Conservation (phyloP, 2,113 vertebrate genomes). For the Tympanuchus pallidicinctus region DNA sequence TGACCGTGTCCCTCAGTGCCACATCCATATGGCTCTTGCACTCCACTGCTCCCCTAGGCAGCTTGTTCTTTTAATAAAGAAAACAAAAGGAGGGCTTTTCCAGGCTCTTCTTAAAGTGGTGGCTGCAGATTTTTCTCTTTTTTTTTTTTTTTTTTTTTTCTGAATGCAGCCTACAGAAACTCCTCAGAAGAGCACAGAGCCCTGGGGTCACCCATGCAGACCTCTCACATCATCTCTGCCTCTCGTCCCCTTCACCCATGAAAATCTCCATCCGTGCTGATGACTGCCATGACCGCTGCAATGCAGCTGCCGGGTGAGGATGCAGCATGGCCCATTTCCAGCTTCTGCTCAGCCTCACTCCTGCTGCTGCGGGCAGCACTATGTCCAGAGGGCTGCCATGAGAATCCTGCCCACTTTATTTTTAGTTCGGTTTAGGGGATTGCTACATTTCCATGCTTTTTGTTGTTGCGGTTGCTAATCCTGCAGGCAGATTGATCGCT, state of each 20-base stretch:
- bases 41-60: too few species aligned
- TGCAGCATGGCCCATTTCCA: background rate
- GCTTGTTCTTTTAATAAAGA: background rate
- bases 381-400: background rate
- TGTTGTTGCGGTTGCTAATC: background rate
- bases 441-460: background rate
- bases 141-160: background rate
- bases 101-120: too few species aligned
- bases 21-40: too few species aligned
- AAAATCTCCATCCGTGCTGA: background rate
- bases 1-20: too few species aligned
- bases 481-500: background rate
- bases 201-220: background rate
- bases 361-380: background rate
- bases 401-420: background rate
- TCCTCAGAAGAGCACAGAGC: background rate
- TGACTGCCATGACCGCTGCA: background rate
- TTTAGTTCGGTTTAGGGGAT: background rate
- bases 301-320: background rate
- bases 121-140: background rate
- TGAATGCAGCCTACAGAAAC: background rate
- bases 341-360: background rate
- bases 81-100: background rate
- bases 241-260: background rate
- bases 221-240: background rate